Evolutionary conservation across 2,888 invertebrate genomes (phyloP), one percentile per base, ranked within the genome.

Genomic region (Norana najaformis): DNA sequence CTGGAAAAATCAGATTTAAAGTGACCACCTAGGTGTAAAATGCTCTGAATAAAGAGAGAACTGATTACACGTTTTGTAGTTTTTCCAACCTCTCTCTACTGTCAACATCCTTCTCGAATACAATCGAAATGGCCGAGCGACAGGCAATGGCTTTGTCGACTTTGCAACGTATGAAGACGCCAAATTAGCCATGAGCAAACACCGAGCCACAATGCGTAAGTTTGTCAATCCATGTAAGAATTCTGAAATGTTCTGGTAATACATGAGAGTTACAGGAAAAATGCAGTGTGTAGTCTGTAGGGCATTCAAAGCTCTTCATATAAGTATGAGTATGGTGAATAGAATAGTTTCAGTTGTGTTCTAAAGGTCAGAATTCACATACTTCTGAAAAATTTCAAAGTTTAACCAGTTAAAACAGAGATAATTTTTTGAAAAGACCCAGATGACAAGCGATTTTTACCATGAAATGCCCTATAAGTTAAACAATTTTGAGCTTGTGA

Each of bases 91-190:
- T 14, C 96, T 98, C 90, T 96, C 96, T 90, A 98, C 98, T 8
- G 96, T 97, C 85, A 97, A 97, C 94, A 97, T 98, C 92, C 93
- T 93, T 88, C 93, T 94, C 92, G 96, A 97, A 94, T 96, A 98
- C 89, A 96, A 97, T 92, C 97, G 96, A 94, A 98, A 98, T 95
- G 92, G 92, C n/a, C 96, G 98, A 91, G 98, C 98, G 20, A 98
- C 98, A 16, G 99, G 99, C 11, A 98, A 98, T 95, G 98, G 98
- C 1, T 98, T 98, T 95, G 98, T 98, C 0, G 98, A 97, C 94
- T 99, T 99, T 94, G 97, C 96, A 83, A 96, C 97, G 89, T 97
- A 98, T 93, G 97, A 98, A 91, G 98, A 99, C 94, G 98, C 98
- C 30, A 96, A 97, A 93, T 96, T 97, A 95, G 97, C 96, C 14